These are phyloP conservation scores for Lontra canadensis DNA, from an alignment of 2,113 vertebrate genomes.

Conservation along the genomic window DNA sequence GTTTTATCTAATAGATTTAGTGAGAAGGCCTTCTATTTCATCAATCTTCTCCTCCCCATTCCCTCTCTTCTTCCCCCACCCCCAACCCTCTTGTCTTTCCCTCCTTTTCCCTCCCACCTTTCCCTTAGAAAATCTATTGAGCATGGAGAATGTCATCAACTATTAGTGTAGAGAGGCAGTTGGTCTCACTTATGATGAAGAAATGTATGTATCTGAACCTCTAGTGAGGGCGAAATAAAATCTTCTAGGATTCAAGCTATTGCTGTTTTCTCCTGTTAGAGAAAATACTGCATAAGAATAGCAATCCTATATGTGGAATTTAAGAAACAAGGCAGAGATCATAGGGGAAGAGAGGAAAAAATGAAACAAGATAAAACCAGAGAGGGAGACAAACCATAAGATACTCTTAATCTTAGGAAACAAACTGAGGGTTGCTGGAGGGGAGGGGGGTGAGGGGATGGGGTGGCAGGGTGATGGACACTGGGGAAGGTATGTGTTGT, in stretches of 20 bases:
- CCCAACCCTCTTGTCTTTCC: no score
- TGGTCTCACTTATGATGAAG: neutral
- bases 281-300: neutral
- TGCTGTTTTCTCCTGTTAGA: neutral
- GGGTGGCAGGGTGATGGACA: neutral
- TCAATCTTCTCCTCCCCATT: rapidly evolving
- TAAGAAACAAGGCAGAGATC: no score
- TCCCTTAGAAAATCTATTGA: neutral
- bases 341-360: no score
- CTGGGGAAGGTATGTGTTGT: neutral
- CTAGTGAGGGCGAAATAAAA: neutral
- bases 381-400: no score
- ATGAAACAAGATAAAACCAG: no score
- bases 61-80: neutral
- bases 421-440: no score
- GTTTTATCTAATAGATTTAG: neutral
- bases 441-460: neutral
- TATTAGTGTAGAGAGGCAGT: neutral
- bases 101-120: neutral
- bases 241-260: neutral
- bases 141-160: neutral
- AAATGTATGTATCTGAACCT: neutral
- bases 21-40: neutral
- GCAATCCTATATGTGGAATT: no score
- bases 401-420: no score